Conservation (phyloP, 2,113 vertebrate species). For the Odocoileus hemionus region DNA sequence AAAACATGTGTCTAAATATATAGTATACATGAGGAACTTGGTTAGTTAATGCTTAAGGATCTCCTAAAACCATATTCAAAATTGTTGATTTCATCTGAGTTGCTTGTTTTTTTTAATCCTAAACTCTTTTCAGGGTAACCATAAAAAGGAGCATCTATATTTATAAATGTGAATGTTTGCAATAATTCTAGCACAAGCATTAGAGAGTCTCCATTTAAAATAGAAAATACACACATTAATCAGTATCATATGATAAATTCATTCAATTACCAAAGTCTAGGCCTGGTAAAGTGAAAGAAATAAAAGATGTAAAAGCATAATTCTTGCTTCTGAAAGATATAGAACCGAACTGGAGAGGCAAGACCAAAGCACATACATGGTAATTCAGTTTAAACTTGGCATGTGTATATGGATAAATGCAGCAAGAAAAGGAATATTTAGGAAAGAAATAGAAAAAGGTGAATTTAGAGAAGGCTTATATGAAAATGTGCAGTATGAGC, state of each 20-base stretch:
- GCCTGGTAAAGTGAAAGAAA: neutral
- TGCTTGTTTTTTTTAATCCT: neutral
- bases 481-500: neutral
- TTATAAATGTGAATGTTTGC: neutral
- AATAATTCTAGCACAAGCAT: neutral
- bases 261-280: neutral
- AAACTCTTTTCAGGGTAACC: neutral
- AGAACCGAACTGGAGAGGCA: neutral
- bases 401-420: neutral
- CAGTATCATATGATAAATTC: neutral
- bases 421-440: neutral
- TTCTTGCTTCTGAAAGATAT: neutral
- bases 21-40: neutral
- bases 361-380: neutral
- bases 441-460: neutral
- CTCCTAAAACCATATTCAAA: neutral
- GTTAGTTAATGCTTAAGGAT: neutral
- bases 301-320: neutral
- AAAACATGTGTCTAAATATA: conserved; percentile 60
- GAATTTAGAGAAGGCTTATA: neutral
- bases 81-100: neutral
- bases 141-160: neutral
- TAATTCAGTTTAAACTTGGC: neutral
- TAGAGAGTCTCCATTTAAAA: neutral
- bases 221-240: neutral